Base-by-base conservation (phyloP, 1,140 invertebrate genomes). In the Drosophila obscura region DNA sequence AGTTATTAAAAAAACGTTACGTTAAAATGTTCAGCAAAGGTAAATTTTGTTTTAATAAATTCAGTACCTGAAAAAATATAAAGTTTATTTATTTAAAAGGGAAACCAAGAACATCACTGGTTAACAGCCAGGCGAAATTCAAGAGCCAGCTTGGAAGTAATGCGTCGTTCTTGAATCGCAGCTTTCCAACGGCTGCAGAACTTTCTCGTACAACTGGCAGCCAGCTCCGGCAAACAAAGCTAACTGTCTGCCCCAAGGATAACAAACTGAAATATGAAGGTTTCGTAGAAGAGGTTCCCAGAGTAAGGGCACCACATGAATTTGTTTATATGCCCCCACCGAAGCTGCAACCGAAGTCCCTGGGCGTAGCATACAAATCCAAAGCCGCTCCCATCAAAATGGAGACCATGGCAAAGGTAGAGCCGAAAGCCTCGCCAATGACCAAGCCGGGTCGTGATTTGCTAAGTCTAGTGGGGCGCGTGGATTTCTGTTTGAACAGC, bases 401-500 rank as follows among this genome's bases (percentile, higher is more conserved):
- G 66, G 73, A 78, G 5, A 8, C 24, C 15, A 5, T 1, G 11
- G 8, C 24, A n/a, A 6, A 2, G n/a, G 3, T 35, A 39, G 65
- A 41, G 49, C 49, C 71, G 28, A 57, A 59, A 52, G 41, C 41
- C 6, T 19, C 45, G 6, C 11, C 66, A 24, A 66, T 83, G 73
- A 26, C 50, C 2, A 77, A 73, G 16, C 31, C 68, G 11, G 76
- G 78, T 5, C 59, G 87, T 2, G 63, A 85, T 35, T 53, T 80
- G 24, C 9, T 77, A 0, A 73, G 61, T 15, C 51, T 90, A 4
- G 55, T 87, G 5, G 90, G 90, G 3, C 79, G 72, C 0, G 84
- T 90, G 0, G 77, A 91, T 19, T 91, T 88, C 45, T 82, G 76
- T 13, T 58, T 91, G 22, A 89, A 85, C 77, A 85, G 60, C n/a